Percentiles rank a stretch among this genome's conserved stretches.
These are phyloP conservation scores for Agonopterix subpropinquella DNA, from an alignment of 2,888 invertebrate species.

Conservation along the genomic window DNA sequence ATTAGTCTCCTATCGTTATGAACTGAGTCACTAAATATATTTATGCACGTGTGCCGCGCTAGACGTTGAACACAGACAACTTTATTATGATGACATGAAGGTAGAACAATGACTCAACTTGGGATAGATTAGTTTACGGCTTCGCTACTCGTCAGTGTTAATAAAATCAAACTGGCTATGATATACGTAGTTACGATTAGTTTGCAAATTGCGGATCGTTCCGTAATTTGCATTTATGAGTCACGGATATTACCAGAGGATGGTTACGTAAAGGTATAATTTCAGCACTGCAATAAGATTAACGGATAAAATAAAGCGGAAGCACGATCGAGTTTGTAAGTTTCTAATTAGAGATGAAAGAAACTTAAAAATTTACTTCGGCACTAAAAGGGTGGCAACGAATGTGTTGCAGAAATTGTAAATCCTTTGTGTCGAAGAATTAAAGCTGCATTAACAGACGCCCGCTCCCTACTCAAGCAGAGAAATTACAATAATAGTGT, in stretches of 20 bases:
- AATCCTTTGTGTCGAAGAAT: slow-evolving; percentile 10
- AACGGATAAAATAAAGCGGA: slow-evolving; percentile 13
- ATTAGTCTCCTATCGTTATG: background rate
- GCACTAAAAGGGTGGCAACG: slow-evolving; percentile 12
- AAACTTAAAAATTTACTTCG: slow-evolving; percentile 22
- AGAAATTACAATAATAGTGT: no score
- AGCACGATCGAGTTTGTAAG: slow-evolving; percentile 19
- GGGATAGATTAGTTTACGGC: slow-evolving; percentile 12
- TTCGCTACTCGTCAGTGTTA: slow-evolving; percentile 17
- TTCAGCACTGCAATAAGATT: background rate
- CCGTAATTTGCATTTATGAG: slow-evolving; percentile 25
- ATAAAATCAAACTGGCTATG: slow-evolving; percentile 23
- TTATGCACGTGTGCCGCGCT: background rate
- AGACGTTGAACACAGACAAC: slow-evolving; percentile 3
- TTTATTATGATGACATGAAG: slow-evolving; percentile 7
- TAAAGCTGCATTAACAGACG: slow-evolving; percentile 7
- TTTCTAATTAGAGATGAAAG: slow-evolving; percentile 22
- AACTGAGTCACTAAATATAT: background rate
- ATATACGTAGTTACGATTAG: slow-evolving; percentile 21
- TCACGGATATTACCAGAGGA: slow-evolving; percentile 18
- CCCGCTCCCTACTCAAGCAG: no score
- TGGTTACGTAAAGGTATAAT: background rate
- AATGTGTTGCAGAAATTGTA: slow-evolving; percentile 11
- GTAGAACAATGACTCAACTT: slow-evolving; percentile 17
- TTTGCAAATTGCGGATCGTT: slow-evolving; percentile 25